Evolutionary conservation across 1,140 invertebrate genomes (phyloP), one percentile per base, ranked within the genome.

Genomic region (Sipha flava): DNA sequence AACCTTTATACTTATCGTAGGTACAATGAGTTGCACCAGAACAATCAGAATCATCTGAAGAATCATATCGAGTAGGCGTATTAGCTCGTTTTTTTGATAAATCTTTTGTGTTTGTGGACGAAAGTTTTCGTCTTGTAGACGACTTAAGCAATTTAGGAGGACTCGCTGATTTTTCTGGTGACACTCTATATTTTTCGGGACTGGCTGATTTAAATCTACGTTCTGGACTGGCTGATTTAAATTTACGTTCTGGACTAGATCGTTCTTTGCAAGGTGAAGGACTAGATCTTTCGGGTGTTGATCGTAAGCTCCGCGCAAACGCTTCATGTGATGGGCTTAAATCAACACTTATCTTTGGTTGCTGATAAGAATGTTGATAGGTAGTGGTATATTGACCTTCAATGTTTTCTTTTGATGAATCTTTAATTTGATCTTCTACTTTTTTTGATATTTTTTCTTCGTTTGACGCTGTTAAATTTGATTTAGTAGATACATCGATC

Each of bases 261-360:
- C 86, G 88, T 79, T 31, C 70, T 70, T 83, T 87, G 82, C 82
- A 84, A 79, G 83, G 87, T 54, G 88, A 87, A 29, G 87, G 82
- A 85, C 86, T 72, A 83, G 86, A 80, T 82, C 87, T 84, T 66
- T 87, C 86, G 14, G 89, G 88, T 75, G 81, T 84, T 6, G 89
- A 87, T 64, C 91, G 87, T 45, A 92, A 85, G 40, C 90, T 90
- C 79, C 89, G 89, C 3, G 90, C 91, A 86, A 91, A 92, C 5
- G 90, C 90, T 81, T 91, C 88, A 83, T 92, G 91, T 26, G 90
- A 89, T 9, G 91, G 89, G 83, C 90, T 91, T 73, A 89, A 87
- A 81, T 90, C 88, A 68, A 88, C 87, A 18, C 75, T 81, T 45
- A 91, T 89, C 81, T 87, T 87, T 16, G 73, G 73, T 77, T 87